Evolutionary conservation across 2,797 vertebrate species (phyloP), one percentile per base, ranked within the genome.

Genomic region (Peromyscus melanophrys): DNA sequence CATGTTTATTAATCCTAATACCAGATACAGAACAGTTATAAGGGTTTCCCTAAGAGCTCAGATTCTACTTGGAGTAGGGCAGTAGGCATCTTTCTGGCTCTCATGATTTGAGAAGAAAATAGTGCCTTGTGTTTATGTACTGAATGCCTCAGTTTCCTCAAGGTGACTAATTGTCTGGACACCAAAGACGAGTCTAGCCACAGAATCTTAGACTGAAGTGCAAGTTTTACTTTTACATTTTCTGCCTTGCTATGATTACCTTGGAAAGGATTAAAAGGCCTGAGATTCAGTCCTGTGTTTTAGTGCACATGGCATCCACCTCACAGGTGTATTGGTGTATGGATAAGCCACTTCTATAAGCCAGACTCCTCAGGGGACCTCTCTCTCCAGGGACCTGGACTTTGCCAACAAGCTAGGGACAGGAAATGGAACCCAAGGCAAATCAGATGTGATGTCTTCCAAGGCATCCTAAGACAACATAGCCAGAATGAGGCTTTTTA

Each of bases 71-170:
- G 85, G 80, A 57, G 27, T 11, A 91, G 23, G n/a, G 75, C 37
- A 37, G 4, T 34, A 34, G 43, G 83, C 3, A 87, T 29, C 16
- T 27, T 65, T 73, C 57, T 67, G 19, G 27, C 27, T 94, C 43
- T 86, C 25, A 29, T 90, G n/a, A 96, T 57, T 87, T 89, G 27
- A 89, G 40, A 6, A 95, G 29, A 95, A 97, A 91, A 95, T 59
- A 82, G 17, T 17, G 34, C 63, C 27, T 11, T 46, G 40, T 90
- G 55, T 93, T 89, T 94, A 90, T 69, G 40, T 73, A 87, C 31
- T 89, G n/a, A 89, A 81, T 86, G 78, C 49, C 61, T 96, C 73
- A 59, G 7, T 85, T 90, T 92, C 55, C 77, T 90, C 85, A 86
- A 80, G 13, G 12, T 84, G n/a, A 90, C 49, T 49, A 55, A 69